Evolutionary conservation across 2,888 invertebrate species (phyloP).

Genomic region (Drosophila diplacantha): DNA sequence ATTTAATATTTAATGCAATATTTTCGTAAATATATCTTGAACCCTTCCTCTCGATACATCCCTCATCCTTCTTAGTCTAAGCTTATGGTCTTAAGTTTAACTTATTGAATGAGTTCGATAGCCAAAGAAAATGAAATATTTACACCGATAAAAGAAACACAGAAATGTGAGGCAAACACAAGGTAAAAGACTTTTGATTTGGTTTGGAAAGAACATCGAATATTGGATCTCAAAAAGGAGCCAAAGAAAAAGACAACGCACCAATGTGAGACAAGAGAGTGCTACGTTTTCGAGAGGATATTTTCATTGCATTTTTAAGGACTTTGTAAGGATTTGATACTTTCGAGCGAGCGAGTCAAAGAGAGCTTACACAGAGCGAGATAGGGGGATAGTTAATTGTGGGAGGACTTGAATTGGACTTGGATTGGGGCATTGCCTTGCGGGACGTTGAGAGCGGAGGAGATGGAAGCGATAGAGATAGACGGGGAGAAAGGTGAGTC

Average conservation of each 20-base stretch:
- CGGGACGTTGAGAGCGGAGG: conserved; percentile 20
- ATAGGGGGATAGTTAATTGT: conserved; percentile 18
- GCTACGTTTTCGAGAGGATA: conserved; percentile 39
- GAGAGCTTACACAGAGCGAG: conserved; percentile 33
- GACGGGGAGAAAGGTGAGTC: conserved; percentile 22
- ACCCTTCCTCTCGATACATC: neutral
- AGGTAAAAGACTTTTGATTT: conserved; percentile 15
- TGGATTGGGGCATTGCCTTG: conserved; percentile 13
- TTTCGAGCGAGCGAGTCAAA: conserved; percentile 61
- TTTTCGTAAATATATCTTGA: neutral
- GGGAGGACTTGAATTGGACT: conserved; percentile 13
- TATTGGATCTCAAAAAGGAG: conserved; percentile 34
- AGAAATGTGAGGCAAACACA: conserved; percentile 29
- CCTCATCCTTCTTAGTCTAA: neutral
- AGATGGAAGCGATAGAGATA: conserved; percentile 28
- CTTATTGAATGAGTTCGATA: conserved; percentile 9
- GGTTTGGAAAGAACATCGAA: conserved; percentile 24
- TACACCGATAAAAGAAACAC: conserved; percentile 22
- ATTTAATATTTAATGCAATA: neutral
- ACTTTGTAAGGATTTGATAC: conserved; percentile 5
- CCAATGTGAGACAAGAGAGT: conserved; percentile 67
- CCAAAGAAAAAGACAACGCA: conserved; percentile 70
- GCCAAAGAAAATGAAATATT: conserved; percentile 15
- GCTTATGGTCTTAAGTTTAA: conserved; percentile 17
- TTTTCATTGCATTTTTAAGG: conserved; percentile 3